phyloP scores from a whole-genome alignment of 2,888 invertebrate genomes.

The Callosobruchus maculatus region DNA sequence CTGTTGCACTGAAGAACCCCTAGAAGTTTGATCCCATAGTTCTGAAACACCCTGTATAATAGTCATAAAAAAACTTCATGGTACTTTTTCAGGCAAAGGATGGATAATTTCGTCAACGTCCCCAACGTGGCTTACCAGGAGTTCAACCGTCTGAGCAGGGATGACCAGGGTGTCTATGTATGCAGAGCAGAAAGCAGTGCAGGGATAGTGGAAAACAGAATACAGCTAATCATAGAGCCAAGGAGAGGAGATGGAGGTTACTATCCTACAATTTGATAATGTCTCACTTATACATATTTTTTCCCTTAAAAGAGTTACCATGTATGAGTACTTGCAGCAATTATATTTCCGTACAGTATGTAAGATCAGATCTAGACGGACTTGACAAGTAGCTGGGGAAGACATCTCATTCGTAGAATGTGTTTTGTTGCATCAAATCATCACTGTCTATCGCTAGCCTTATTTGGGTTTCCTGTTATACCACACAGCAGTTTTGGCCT shows the following conservation, averaged over 20 bases:
- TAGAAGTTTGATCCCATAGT: too few relatives aligned
- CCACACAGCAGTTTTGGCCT: too few relatives aligned
- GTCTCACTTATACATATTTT: constrained; percentile 34
- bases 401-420: too few relatives aligned
- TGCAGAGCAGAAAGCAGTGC: constrained; percentile 67
- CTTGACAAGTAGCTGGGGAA: too few relatives aligned
- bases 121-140: constrained; percentile 46
- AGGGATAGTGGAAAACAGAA: constrained; percentile 60
- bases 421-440: too few relatives aligned
- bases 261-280: constrained; percentile 23
- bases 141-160: constrained; percentile 54
- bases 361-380: too few relatives aligned
- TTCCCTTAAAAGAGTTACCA: constrained; percentile 5
- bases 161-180: constrained; percentile 69
- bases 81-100: neutral
- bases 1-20: too few relatives aligned
- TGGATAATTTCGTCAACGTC: neutral
- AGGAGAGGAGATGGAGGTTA: constrained; percentile 42
- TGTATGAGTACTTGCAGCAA: constrained; percentile 7
- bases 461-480: too few relatives aligned
- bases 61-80: too few relatives aligned
- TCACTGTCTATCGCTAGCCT: too few relatives aligned
- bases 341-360: too few relatives aligned
- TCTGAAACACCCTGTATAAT: too few relatives aligned
- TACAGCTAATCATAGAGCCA: constrained; percentile 57